Conservation (phyloP, 2,113 vertebrate genomes). For the Mugil cephalus region DNA sequence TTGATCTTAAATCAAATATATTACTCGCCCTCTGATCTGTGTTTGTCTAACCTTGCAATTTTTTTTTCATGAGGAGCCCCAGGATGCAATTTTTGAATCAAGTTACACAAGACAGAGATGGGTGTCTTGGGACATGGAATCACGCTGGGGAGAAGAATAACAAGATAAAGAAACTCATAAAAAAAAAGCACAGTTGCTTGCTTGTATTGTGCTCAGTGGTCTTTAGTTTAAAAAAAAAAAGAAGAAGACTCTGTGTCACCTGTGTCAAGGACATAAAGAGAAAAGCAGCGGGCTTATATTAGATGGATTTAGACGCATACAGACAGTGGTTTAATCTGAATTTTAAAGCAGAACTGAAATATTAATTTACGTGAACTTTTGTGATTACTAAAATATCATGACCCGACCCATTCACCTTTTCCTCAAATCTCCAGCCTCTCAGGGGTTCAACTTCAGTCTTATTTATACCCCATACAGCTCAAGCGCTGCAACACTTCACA, state of each 20-base stretch:
- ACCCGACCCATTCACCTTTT: neutral
- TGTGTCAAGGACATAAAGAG: slow-evolving; percentile 13
- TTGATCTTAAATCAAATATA: slow-evolving; percentile 14
- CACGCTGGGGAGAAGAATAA: slow-evolving; percentile 24
- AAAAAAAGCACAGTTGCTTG: slow-evolving; percentile 23
- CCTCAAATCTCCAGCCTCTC: neutral
- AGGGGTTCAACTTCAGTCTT: neutral
- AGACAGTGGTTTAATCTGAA: neutral
- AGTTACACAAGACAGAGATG: slow-evolving; percentile 33
- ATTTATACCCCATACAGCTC: slow-evolving; percentile 16
- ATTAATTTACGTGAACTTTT: neutral
- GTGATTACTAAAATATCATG: neutral
- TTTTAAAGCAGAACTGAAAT: neutral
- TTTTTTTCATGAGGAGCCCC: slow-evolving; percentile 24
- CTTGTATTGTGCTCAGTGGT: slow-evolving; percentile 7
- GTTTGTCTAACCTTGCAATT: slow-evolving; percentile 36
- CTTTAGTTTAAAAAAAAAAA: slow-evolving; percentile 31
- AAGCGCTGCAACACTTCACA: neutral
- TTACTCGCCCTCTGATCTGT: neutral
- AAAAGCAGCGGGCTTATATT: neutral
- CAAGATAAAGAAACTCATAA: slow-evolving; percentile 40
- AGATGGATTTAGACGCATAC: neutral
- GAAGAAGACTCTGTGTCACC: slow-evolving; percentile 27
- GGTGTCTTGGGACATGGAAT: slow-evolving; percentile 38
- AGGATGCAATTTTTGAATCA: slow-evolving; percentile 41